Evolutionary conservation across 2,113 vertebrate species (phyloP).

Genomic region (Ondatra zibethicus): DNA sequence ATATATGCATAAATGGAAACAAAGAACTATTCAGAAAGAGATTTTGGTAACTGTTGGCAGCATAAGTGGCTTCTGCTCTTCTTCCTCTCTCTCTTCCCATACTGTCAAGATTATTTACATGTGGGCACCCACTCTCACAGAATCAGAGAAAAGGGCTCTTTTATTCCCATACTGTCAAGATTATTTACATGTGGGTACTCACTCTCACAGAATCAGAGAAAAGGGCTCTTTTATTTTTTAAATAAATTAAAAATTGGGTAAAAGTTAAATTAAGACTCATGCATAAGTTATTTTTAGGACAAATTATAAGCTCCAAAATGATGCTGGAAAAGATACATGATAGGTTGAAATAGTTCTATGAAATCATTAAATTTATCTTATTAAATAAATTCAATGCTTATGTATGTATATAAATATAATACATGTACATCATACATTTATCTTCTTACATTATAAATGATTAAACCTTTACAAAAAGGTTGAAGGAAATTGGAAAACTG

Average conservation of each 20-base stretch:
- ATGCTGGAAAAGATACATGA: neutral
- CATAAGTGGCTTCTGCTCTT: neutral
- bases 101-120: neutral
- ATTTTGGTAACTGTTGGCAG: neutral
- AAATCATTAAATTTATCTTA: neutral
- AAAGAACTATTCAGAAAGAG: neutral
- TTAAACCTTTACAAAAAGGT: neutral
- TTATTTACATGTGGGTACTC: neutral
- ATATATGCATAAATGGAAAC: neutral
- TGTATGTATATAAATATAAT: neutral
- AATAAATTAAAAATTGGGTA: constrained; percentile 30
- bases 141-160: neutral
- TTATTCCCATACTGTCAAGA: neutral
- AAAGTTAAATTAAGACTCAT: constrained; percentile 12
- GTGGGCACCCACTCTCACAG: neutral
- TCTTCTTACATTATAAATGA: constrained; percentile 28
- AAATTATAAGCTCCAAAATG: constrained; percentile 48
- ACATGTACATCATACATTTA: constrained; percentile 14
- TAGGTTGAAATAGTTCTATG: neutral
- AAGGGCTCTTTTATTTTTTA: neutral
- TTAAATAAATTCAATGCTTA: constrained; percentile 40
- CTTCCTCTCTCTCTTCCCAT: neutral
- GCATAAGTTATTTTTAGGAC: neutral
- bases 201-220: neutral
- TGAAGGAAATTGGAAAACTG: neutral